Base-by-base conservation (phyloP, 2,113 vertebrate species). In the Ammospiza caudacuta region DNA sequence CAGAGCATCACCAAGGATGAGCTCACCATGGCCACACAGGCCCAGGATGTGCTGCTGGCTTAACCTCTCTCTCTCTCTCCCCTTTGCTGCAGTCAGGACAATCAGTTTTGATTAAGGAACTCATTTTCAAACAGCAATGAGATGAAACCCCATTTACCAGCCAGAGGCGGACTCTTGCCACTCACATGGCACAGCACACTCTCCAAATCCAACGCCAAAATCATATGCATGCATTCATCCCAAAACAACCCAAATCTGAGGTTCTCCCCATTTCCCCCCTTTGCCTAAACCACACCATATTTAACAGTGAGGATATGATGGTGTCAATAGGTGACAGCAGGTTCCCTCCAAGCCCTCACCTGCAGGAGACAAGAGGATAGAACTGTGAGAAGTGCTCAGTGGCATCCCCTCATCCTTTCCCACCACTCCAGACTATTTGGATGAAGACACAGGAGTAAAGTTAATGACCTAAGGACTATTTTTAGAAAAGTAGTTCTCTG, bases 401-500 rank as follows among this genome's bases (percentile, higher is more conserved):
- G 37, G 15, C 68, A 66, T 61, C 59, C 13, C 20, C 17, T 35
- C 39, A 49, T 55, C 70, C 55, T 57, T 89, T 68, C n/a, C 8
- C 62, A 61, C 35, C 87, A 72, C 75, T 59, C 69, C 64, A 59
- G 66, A 18, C 74, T 84, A 84, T 87, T 69, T 94, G 87, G 77
- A 93, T 41, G 44, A 52, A 72, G 80, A 61, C 23, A 58, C 9
- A 22, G 74, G 49, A 44, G 90, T 41, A 23, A 63, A 83, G 44
- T 64, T 89, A 82, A 83, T 15, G 5, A 87, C 33, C 70, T 64
- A 68, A 84, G 64, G 37, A 13, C 81, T 95, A 85, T 91, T 90
- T 95, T 92, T 95, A 80, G 94, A 66, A 73, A 70, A 58, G 55
- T 20, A 25, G 23, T 79, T 70, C 46, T 73, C 59, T 33, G 21